Evolutionary conservation across 2,797 vertebrate species (phyloP).

Genomic region (Spinus olivaceus): DNA sequence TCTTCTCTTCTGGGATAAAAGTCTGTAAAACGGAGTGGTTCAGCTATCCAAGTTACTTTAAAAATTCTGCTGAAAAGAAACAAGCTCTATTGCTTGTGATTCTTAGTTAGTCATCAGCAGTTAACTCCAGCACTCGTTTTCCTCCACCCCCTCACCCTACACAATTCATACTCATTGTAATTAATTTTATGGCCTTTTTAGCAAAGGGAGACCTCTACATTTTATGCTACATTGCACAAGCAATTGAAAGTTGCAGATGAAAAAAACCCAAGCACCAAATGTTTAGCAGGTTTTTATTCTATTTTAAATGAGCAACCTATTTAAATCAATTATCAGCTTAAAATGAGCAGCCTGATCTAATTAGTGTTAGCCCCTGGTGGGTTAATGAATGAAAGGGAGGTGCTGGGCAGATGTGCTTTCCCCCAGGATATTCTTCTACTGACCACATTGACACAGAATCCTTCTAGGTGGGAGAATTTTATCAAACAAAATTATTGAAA

Average conservation of each 20-base stretch:
- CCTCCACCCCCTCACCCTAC: conserved; percentile 56
- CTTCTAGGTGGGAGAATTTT: conserved; percentile 58
- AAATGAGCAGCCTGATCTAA: conserved; percentile 84
- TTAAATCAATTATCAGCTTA: conserved; percentile 88
- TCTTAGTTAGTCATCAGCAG: conserved; percentile 65
- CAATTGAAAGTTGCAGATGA: conserved; percentile 89
- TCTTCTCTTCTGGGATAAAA: background rate
- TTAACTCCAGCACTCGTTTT: conserved; percentile 60
- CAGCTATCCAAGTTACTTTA: background rate
- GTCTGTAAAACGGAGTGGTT: background rate
- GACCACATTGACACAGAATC: conserved; percentile 76
- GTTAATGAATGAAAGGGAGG: conserved; percentile 81
- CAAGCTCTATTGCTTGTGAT: conserved; percentile 34
- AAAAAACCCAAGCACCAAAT: conserved; percentile 84
- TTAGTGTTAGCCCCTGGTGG: conserved; percentile 81
- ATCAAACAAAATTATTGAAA: conserved; percentile 48
- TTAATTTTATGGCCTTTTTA: conserved; percentile 82
- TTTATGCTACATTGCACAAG: conserved; percentile 87
- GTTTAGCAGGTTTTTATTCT: conserved; percentile 86
- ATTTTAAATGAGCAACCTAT: conserved; percentile 85
- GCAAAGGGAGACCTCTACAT: conserved; percentile 80
- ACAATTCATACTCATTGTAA: conserved; percentile 77
- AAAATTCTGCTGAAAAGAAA: conserved; percentile 5
- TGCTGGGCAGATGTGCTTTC: conserved; percentile 75
- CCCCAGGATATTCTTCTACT: conserved; percentile 70